Conservation (phyloP, 2,888 invertebrate species). For the Erannis defoliaria region DNA sequence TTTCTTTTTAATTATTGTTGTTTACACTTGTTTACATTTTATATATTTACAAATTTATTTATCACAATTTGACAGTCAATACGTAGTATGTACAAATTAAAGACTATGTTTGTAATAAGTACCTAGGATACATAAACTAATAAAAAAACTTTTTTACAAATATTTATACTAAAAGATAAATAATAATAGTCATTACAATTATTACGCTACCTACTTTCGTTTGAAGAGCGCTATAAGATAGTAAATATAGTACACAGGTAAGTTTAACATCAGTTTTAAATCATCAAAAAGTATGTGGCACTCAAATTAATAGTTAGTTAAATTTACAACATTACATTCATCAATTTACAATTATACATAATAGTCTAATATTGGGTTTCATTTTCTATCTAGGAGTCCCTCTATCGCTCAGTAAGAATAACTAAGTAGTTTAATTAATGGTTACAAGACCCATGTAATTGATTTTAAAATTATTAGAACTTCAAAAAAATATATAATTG, state of each 20-base stretch:
- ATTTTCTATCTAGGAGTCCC: slow-evolving; percentile 4
- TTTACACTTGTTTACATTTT: slow-evolving; percentile 51
- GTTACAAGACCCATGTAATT: no score
- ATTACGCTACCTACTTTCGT: background rate
- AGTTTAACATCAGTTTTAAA: slow-evolving; percentile 34
- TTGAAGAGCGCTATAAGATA: no score
- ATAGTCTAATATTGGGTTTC: background rate
- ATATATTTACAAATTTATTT: slow-evolving; percentile 70
- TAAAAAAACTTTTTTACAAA: background rate
- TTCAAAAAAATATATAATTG: no score
- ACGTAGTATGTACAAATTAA: slow-evolving; percentile 68
- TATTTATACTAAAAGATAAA: background rate
- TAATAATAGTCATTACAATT: background rate
- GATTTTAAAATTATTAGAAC: no score
- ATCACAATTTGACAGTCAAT: slow-evolving; percentile 78
- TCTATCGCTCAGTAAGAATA: slow-evolving; percentile 3
- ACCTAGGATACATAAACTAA: background rate
- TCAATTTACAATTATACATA: background rate
- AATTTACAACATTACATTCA: slow-evolving; percentile 31
- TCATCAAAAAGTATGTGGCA: slow-evolving; percentile 26
- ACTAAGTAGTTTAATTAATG: background rate
- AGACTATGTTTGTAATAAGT: slow-evolving; percentile 15
- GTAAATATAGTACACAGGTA: background rate
- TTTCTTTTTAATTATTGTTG: slow-evolving; percentile 59
- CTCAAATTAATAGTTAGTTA: slow-evolving; percentile 17